Conservation (phyloP, 2,888 invertebrate genomes). For the Allygus modestus region DNA sequence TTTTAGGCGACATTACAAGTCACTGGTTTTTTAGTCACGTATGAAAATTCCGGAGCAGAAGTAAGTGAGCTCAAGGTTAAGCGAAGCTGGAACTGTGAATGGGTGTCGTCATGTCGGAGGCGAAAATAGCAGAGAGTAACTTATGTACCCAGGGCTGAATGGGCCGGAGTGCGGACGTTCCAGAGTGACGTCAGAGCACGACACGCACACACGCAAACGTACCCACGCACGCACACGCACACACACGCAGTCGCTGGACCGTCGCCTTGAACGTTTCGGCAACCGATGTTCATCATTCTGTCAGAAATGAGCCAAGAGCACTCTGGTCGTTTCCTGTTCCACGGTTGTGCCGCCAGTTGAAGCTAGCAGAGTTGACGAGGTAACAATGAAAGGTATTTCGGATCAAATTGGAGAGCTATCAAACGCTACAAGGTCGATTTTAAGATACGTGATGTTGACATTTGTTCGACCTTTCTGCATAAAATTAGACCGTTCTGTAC, state of each 20-base stretch:
- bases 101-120: conserved; percentile 11
- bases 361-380: too few species aligned
- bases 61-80: not conserved
- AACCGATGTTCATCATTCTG: conserved; percentile 2
- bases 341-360: not conserved
- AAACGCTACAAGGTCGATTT: too few species aligned
- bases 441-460: too few species aligned
- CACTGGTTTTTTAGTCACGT: too few species aligned
- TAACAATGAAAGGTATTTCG: too few species aligned
- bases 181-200: not conserved
- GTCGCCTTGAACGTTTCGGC: too few species aligned
- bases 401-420: too few species aligned
- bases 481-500: too few species aligned
- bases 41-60: not conserved
- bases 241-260: not conserved
- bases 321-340: conserved; percentile 12
- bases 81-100: not conserved
- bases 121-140: conserved; percentile 33
- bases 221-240: not conserved
- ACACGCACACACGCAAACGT: not conserved
- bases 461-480: too few species aligned
- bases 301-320: conserved; percentile 30
- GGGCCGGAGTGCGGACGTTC: conserved; percentile 2
- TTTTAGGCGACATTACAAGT: too few species aligned
- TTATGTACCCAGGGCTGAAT: conserved; percentile 27